Conservation (phyloP, 2,888 invertebrate species). For the Melanotus villosus region DNA sequence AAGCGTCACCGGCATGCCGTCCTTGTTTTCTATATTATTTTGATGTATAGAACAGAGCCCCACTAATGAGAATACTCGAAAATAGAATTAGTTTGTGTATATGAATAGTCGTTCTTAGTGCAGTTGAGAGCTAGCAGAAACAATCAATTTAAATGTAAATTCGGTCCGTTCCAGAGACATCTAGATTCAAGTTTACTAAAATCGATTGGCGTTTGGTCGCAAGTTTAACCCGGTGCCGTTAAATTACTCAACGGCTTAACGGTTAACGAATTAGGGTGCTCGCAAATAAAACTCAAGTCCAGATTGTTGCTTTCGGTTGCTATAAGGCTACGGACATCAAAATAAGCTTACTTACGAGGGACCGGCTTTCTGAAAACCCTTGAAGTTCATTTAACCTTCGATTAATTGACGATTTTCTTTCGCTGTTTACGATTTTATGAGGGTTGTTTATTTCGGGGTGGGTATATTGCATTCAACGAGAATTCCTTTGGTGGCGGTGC, state of each 20-base stretch:
- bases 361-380: not conserved
- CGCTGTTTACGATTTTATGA: not conserved
- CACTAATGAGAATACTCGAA: not conserved
- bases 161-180: slow-evolving; percentile 39
- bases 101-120: slow-evolving; percentile 34
- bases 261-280: slow-evolving; percentile 29
- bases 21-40: not conserved
- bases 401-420: slow-evolving; percentile 5
- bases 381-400: not conserved
- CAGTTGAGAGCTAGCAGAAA: slow-evolving; percentile 49
- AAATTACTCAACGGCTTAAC: slow-evolving; percentile 41
- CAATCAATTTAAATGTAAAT: slow-evolving; percentile 54
- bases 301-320: slow-evolving; percentile 14
- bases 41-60: not conserved
- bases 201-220: slow-evolving; percentile 44
- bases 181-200: slow-evolving; percentile 39
- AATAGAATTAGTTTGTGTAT: slow-evolving; percentile 21
- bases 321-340: not conserved
- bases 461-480: too few species aligned
- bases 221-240: slow-evolving; percentile 40
- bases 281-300: not conserved
- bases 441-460: not conserved
- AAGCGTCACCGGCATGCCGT: not conserved
- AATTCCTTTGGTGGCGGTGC: too few species aligned
- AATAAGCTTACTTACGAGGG: not conserved